Base-by-base conservation (phyloP, 2,113 vertebrate genomes). In the Apus apus region DNA sequence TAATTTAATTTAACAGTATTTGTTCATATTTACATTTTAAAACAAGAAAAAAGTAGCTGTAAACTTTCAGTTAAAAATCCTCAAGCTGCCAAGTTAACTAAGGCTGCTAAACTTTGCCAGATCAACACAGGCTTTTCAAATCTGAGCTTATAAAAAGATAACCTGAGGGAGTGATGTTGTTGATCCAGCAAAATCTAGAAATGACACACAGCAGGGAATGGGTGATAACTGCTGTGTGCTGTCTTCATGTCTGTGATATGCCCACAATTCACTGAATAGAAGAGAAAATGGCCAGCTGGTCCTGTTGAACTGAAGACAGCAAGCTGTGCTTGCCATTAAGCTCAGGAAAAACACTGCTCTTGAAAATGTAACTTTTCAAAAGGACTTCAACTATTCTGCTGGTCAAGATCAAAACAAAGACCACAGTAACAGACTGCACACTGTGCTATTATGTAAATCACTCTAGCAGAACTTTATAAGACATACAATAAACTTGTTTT, bases 341-440 rank as follows among this genome's bases (percentile, higher is more conserved):
- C 32, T 82, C 34, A 64, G 36, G 48, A 40, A 78, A 74, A 77
- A 25, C 17, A 57, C 2, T 50, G 15, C 17, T 91, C 71, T 64
- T 64, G 48, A 75, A 93, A 87, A 93, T 53, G 5, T 64, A 62
- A 40, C 53, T 89, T 92, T 81, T 96, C 18, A 72, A 56, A 90
- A 71, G 40, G 1, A 34, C 34, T 70, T 23, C 14, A 82, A 34
- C 15, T 61, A 13, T 57, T 38, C 26, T 30, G 6, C 13, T 64
- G 22, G 65, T 14, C n/a, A 71, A 64, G n/a, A 72, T 56, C 50
- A 72, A 87, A 48, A 12, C 23, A 64, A 79, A 64, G 38, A 56
- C 23, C 27, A 32, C 14, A 20, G 23, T 65, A 50, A 72, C 57
- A 64, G 40, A 72, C 38, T 54, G 11, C 38, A 60, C 25, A 11